Evolutionary conservation across 2,888 invertebrate genomes (phyloP).

Genomic region (Cheilosia vernalis): DNA sequence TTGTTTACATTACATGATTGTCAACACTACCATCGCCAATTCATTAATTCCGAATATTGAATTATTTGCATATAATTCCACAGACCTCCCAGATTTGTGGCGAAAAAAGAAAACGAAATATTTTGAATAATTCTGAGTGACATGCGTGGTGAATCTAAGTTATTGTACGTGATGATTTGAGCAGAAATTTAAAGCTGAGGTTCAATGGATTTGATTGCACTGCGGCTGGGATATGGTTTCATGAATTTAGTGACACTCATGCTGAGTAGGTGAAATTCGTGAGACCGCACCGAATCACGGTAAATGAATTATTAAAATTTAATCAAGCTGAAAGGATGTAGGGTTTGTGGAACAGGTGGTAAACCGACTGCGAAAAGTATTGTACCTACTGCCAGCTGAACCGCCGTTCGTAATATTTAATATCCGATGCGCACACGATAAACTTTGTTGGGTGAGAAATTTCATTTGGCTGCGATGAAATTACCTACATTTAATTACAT

Average conservation of each 20-base stretch:
- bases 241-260: background rate
- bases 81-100: background rate
- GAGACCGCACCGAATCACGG: constrained; percentile 6
- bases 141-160: background rate
- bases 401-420: too few relatives aligned
- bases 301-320: constrained; percentile 26
- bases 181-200: background rate
- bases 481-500: too few relatives aligned
- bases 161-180: background rate
- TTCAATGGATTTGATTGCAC: background rate
- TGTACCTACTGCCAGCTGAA: too few relatives aligned
- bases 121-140: background rate
- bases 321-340: constrained; percentile 23
- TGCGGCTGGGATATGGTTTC: background rate
- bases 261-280: background rate
- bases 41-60: constrained; percentile 26
- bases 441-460: too few relatives aligned
- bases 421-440: too few relatives aligned
- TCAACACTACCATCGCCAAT: constrained; percentile 18
- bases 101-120: background rate
- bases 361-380: background rate
- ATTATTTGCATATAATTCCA: background rate
- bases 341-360: background rate
- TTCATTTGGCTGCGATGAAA: too few relatives aligned
- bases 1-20: constrained; percentile 1